These are phyloP conservation scores for Arctia plantaginis DNA, from an alignment of 2,888 invertebrate genomes.

Conservation along the genomic window DNA sequence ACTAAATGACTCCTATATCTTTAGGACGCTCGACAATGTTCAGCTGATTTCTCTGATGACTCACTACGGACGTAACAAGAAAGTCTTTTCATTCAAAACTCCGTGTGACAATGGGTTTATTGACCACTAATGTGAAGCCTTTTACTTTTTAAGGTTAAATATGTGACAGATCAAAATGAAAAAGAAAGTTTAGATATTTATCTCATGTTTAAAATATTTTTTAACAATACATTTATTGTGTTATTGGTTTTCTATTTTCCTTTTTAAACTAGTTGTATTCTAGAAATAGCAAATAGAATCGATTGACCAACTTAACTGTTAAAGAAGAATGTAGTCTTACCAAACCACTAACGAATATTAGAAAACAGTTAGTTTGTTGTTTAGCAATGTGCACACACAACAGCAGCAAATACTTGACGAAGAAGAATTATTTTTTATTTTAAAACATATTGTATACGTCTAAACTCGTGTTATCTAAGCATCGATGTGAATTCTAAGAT, in stretches of 20 bases:
- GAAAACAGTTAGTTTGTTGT: not conserved
- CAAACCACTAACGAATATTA: not conserved
- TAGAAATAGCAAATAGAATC: not conserved
- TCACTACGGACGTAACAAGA: slow-evolving; percentile 39
- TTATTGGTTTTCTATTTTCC: not conserved
- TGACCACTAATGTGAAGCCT: slow-evolving; percentile 37
- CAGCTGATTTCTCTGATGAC: slow-evolving; percentile 48
- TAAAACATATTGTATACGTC: too few species aligned
- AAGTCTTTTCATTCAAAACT: slow-evolving; percentile 32
- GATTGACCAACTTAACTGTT: not conserved
- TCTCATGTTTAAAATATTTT: not conserved
- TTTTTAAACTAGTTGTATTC: not conserved
- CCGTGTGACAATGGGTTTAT: slow-evolving; percentile 44
- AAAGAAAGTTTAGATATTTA: slow-evolving; percentile 19
- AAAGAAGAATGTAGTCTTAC: not conserved
- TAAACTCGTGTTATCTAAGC: not conserved
- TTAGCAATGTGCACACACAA: not conserved
- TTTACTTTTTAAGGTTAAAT: slow-evolving; percentile 38
- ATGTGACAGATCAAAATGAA: slow-evolving; percentile 7
- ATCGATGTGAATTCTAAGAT: not conserved
- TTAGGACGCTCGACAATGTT: slow-evolving; percentile 30
- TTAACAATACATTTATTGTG: slow-evolving; percentile 1
- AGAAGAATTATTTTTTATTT: too few species aligned
- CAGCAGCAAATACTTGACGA: too few species aligned
- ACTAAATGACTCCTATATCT: slow-evolving; percentile 5